These are phyloP conservation scores for Trichoplusia ni DNA, from an alignment of 1,140 invertebrate species.

Conservation along the genomic window DNA sequence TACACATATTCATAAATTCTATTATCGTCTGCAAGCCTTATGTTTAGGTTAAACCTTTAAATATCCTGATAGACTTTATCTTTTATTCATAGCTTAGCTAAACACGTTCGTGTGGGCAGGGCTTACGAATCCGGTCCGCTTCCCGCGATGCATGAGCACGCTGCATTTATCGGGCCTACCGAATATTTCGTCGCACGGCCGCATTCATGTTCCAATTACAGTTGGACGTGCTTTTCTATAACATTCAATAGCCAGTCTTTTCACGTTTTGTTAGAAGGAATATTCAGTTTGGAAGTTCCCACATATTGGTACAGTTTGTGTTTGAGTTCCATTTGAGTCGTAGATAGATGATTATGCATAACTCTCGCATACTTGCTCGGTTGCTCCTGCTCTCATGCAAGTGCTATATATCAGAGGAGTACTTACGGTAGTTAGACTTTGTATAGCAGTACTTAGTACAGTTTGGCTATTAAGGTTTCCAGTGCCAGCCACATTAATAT, in stretches of 20 bases:
- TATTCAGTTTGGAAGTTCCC: no score
- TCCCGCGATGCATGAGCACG: background rate
- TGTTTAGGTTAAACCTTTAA: background rate
- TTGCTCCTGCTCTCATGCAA: no score
- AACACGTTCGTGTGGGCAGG: background rate
- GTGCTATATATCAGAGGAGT: background rate
- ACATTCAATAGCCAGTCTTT: no score
- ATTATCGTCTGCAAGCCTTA: no score
- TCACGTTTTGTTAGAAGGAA: no score
- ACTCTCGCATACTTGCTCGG: no score
- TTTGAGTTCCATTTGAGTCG: no score
- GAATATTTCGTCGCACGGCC: background rate
- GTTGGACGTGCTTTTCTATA: background rate
- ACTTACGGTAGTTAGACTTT: background rate
- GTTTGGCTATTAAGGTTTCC: conserved; percentile 10
- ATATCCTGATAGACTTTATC: background rate
- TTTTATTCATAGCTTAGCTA: background rate
- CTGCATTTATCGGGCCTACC: background rate
- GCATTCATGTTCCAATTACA: background rate
- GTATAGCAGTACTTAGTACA: background rate
- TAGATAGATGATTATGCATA: background rate
- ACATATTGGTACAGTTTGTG: no score
- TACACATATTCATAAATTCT: no score
- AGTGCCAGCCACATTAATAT: conserved; percentile 15
- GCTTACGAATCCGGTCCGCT: background rate